Conservation (phyloP, 2,113 vertebrate species). For the Cariama cristata region DNA sequence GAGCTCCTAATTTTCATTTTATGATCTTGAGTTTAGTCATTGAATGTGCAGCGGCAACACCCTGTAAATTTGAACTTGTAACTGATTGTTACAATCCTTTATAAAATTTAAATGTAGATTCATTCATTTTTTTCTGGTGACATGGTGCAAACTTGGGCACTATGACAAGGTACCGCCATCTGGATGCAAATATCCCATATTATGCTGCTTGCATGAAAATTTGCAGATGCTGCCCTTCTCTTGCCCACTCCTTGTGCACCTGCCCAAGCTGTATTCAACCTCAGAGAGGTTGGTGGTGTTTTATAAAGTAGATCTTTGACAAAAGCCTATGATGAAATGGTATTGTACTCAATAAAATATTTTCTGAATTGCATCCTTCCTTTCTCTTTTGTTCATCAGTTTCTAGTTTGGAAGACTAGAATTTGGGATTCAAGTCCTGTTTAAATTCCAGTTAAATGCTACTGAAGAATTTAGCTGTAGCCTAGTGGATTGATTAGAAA, state of each 20-base stretch:
- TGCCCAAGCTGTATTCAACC: slow-evolving; percentile 65
- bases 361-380: slow-evolving; percentile 48
- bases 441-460: neutral
- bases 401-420: neutral
- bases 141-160: slow-evolving; percentile 53
- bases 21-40: neutral
- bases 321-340: slow-evolving; percentile 12
- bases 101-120: neutral
- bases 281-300: slow-evolving; percentile 63
- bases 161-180: neutral
- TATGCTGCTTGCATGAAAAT: slow-evolving; percentile 56
- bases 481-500: neutral
- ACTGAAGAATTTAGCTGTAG: neutral
- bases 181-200: slow-evolving; percentile 34
- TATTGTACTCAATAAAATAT: slow-evolving; percentile 72
- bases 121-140: neutral
- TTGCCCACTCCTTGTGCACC: slow-evolving; percentile 13
- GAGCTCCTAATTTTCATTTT: neutral
- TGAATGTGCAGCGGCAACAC: neutral
- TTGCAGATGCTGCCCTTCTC: slow-evolving; percentile 13
- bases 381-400: neutral
- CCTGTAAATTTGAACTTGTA: neutral
- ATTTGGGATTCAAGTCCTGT: neutral
- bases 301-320: slow-evolving; percentile 34
- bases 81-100: neutral